Conservation (phyloP, 2,888 invertebrate genomes). For the Phortica okadai region DNA sequence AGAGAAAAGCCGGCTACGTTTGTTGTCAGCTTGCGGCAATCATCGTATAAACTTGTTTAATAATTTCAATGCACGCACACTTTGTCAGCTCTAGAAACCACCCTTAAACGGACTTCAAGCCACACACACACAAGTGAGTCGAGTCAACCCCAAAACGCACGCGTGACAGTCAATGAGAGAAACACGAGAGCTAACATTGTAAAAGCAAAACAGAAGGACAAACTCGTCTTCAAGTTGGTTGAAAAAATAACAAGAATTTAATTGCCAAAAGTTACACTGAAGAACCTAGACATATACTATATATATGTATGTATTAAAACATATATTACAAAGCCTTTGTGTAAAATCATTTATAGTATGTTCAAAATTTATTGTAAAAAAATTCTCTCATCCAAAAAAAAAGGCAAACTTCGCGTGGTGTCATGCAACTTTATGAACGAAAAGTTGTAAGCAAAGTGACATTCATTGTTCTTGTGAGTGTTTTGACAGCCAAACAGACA, state of each 20-base stretch:
- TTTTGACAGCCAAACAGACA: not conserved
- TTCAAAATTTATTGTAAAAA: not conserved
- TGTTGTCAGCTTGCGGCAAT: conserved; percentile 60
- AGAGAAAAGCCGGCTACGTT: conserved; percentile 34
- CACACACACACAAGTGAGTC: not conserved
- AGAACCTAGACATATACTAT: too few species aligned
- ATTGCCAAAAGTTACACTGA: too few species aligned
- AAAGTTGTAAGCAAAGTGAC: not conserved
- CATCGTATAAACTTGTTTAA: conserved; percentile 69
- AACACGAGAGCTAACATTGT: not conserved
- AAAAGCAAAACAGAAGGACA: not conserved
- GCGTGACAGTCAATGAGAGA: conserved; percentile 1
- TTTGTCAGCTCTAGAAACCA: conserved; percentile 51
- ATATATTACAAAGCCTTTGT: too few species aligned
- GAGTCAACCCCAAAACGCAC: conserved; percentile 9
- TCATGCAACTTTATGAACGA: not conserved
- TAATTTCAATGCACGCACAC: conserved; percentile 61
- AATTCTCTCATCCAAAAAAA: not conserved
- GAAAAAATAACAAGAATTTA: too few species aligned
- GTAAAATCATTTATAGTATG: too few species aligned
- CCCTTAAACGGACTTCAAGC: conserved; percentile 46
- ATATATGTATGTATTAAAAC: too few species aligned
- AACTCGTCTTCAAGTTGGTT: too few species aligned
- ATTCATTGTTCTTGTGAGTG: not conserved
- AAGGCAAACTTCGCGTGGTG: not conserved